A percentile compares a stretch with the other conserved stretches of the same genome.
phyloP scores from a whole-genome alignment of 2,888 invertebrate species.

The Epistrophe eligans region DNA sequence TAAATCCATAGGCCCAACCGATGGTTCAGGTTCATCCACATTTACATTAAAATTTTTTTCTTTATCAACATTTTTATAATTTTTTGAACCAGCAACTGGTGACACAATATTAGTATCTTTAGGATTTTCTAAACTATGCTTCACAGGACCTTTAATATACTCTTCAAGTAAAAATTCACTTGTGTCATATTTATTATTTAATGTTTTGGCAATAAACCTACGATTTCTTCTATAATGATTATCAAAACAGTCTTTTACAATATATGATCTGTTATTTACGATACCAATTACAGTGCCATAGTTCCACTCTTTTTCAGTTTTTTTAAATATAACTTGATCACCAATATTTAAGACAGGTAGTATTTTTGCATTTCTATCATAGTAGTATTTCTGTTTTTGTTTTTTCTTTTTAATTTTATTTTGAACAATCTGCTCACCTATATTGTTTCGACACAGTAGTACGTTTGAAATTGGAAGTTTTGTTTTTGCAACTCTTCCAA shows the following conservation, averaged over 20 bases:
- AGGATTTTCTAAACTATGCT: neutral
- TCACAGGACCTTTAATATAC: neutral
- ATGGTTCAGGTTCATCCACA: neutral
- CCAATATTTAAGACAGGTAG: neutral
- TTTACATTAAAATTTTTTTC: neutral
- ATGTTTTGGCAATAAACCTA: neutral
- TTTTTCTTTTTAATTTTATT: neutral
- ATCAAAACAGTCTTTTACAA: neutral
- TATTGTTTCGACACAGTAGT: neutral
- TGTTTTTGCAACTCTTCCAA: neutral
- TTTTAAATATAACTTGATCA: neutral
- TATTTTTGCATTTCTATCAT: neutral
- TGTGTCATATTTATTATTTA: neutral
- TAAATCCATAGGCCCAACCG: neutral
- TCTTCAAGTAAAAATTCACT: neutral
- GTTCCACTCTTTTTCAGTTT: neutral
- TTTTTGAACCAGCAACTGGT: neutral
- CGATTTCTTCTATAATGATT: neutral
- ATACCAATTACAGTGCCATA: neutral
- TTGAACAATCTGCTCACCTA: neutral
- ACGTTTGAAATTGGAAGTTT: neutral
- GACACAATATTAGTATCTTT: neutral
- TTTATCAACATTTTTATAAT: neutral
- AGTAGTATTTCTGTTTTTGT: neutral
- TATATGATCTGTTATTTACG: neutral